Conservation (phyloP, 2,797 vertebrate species). For the Sciurus vulgaris region DNA sequence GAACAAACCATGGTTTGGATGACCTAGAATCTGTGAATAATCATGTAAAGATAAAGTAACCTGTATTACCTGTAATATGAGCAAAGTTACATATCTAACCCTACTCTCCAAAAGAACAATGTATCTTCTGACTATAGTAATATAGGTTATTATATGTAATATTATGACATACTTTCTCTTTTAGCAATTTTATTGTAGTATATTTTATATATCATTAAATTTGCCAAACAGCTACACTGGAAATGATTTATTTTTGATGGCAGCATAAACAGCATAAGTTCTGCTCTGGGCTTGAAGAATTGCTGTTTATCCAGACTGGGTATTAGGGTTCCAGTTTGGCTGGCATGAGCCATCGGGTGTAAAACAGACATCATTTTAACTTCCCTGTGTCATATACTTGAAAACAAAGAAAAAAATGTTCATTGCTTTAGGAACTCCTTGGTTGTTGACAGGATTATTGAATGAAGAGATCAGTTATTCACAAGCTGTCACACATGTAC, state of each 20-base stretch:
- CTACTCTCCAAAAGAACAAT: neutral
- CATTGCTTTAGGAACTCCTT: neutral
- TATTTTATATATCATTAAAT: neutral
- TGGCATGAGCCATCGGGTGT: neutral
- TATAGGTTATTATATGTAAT: neutral
- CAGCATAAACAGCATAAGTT: neutral
- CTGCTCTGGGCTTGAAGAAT: neutral
- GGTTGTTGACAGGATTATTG: neutral
- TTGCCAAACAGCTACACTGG: neutral
- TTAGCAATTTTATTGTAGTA: neutral
- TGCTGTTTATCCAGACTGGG: too few relatives aligned
- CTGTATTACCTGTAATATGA: too few relatives aligned
- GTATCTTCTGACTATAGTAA: neutral
- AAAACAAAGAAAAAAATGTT: neutral
- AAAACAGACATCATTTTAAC: neutral
- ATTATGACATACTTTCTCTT: neutral
- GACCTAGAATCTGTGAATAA: neutral
- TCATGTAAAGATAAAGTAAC: neutral
- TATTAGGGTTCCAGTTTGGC: neutral
- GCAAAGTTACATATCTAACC: neutral
- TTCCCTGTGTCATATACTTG: too few relatives aligned
- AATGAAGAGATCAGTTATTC: neutral
- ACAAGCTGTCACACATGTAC: neutral
- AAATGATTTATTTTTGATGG: neutral
- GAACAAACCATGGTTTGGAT: neutral